Percentiles rank a stretch among this genome's conserved stretches.
Evolutionary conservation across 2,888 invertebrate species (phyloP).

Genomic region (Epinotia demarniana): DNA sequence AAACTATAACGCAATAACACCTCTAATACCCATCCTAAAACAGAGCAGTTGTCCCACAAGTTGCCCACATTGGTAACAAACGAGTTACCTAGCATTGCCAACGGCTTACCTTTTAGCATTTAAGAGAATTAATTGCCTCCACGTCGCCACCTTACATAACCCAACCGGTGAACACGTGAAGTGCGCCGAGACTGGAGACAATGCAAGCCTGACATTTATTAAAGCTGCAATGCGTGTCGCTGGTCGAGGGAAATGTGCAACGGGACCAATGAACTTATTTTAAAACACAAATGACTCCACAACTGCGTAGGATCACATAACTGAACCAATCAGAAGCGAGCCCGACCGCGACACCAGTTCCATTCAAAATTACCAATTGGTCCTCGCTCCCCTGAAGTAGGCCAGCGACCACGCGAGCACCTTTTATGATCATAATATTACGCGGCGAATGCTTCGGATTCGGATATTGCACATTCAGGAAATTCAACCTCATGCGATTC

Average conservation of each 20-base stretch:
- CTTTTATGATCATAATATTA: constrained; percentile 49
- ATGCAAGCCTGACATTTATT: constrained; percentile 71
- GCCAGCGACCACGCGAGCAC: constrained; percentile 61
- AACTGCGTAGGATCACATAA: constrained; percentile 21
- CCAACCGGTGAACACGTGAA: constrained; percentile 24
- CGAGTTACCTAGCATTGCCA: constrained; percentile 39
- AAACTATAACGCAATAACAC: constrained; percentile 50
- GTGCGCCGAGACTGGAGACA: constrained; percentile 54
- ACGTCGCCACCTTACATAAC: constrained; percentile 39
- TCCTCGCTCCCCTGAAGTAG: constrained; percentile 69
- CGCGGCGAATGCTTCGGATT: constrained; percentile 4
- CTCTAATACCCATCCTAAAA: constrained; percentile 39
- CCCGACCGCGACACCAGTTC: constrained; percentile 57
- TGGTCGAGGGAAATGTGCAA: constrained; percentile 13
- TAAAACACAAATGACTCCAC: constrained; percentile 19
- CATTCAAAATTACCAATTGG: constrained; percentile 74
- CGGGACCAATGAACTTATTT: constrained; percentile 18
- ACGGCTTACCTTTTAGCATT: constrained; percentile 42
- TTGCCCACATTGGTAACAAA: constrained; percentile 39
- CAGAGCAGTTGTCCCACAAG: constrained; percentile 33
- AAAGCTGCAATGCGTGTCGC: constrained; percentile 56
- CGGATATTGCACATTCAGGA: constrained; percentile 31
- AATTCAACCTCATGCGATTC: constrained; percentile 3
- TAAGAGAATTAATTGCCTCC: constrained; percentile 44
- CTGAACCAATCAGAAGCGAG: constrained; percentile 17